phyloP scores from a whole-genome alignment of 2,113 vertebrate species.

The Irena cyanogastra region DNA sequence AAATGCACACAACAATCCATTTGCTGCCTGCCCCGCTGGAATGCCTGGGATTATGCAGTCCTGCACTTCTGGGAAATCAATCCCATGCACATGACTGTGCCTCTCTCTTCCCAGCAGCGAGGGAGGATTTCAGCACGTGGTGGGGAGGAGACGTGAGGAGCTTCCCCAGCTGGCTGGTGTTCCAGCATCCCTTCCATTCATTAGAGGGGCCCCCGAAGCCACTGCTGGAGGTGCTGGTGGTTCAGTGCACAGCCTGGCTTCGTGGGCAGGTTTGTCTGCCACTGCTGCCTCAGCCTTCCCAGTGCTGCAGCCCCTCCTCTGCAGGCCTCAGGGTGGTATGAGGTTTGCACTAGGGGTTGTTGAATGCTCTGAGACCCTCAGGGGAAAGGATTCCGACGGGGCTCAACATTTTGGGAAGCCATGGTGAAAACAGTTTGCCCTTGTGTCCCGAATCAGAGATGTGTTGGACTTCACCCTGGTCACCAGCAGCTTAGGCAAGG shows the following conservation, averaged over 20 bases:
- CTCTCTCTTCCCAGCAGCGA: not conserved
- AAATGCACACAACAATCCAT: not conserved
- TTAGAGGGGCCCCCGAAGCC: not conserved
- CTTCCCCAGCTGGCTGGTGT: not conserved
- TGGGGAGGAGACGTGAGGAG: not conserved
- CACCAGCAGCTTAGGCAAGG: not conserved
- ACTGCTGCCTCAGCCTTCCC: not conserved
- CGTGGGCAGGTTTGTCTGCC: not conserved
- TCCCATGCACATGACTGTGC: not conserved
- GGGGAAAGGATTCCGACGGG: not conserved
- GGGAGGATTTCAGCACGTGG: not conserved
- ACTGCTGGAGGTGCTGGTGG: not conserved
- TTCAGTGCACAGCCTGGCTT: not conserved
- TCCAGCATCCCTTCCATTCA: not conserved
- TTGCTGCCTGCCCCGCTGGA: constrained; percentile 12
- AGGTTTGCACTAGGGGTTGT: not conserved
- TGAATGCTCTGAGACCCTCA: not conserved
- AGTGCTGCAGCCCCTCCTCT: not conserved
- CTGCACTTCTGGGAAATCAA: constrained; percentile 27
- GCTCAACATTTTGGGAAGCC: not conserved
- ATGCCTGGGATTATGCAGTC: not conserved
- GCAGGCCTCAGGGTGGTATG: fast-evolving
- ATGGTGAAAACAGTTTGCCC: not conserved
- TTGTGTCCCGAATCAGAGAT: not conserved
- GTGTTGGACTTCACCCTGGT: not conserved